These are phyloP conservation scores for Sorex maritimensis DNA, from an alignment of 2,797 vertebrate species.

Conservation along the genomic window DNA sequence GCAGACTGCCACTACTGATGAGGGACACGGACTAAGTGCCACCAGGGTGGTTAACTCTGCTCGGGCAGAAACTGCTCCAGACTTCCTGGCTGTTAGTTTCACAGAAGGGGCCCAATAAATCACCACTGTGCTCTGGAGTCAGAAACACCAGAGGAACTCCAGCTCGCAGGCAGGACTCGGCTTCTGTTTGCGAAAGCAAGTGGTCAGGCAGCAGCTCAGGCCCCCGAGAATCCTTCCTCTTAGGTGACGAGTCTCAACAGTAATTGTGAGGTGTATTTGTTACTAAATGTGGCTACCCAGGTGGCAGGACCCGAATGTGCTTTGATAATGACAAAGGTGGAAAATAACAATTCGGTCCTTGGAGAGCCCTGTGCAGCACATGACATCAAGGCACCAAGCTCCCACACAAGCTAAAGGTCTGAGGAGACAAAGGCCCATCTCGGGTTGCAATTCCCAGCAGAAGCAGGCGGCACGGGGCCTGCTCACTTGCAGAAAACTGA, in stretches of 20 bases:
- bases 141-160: conserved; percentile 21
- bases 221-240: conserved; percentile 2
- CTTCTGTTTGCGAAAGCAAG: conserved; percentile 39
- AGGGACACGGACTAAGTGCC: not conserved
- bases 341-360: conserved; percentile 72
- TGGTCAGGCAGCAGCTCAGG: conserved; percentile 21
- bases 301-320: conserved; percentile 64
- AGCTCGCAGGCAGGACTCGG: not conserved
- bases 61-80: not conserved
- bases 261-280: conserved; percentile 61
- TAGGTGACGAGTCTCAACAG: conserved; percentile 21
- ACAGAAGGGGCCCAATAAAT: conserved; percentile 10
- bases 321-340: conserved; percentile 77
- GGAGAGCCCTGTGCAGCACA: conserved; percentile 43
- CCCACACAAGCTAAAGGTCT: conserved; percentile 27
- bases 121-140: conserved; percentile 14
- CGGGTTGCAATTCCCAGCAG: conserved; percentile 47
- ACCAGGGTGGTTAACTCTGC: not conserved
- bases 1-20: not conserved
- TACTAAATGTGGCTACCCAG: conserved; percentile 75
- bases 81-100: conserved; percentile 24
- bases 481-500: conserved; percentile 67
- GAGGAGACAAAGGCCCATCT: conserved; percentile 69
- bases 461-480: conserved; percentile 41
- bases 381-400: conserved; percentile 60